Conservation (phyloP, 2,113 vertebrate genomes). For the Narcine bancroftii region DNA sequence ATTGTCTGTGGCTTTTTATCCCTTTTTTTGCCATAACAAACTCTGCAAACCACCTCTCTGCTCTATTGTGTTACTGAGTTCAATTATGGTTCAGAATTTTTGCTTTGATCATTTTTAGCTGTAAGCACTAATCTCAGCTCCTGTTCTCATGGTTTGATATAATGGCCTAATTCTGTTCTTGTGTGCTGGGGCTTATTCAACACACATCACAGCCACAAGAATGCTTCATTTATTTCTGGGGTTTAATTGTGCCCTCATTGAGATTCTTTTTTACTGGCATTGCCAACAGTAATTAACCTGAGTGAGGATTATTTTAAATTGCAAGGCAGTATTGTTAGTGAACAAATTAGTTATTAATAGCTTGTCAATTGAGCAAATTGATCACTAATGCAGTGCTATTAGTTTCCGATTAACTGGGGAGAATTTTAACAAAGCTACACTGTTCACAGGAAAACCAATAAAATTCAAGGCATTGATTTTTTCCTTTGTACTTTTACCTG, state of each 20-base stretch:
- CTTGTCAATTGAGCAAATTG: neutral
- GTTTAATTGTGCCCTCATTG: neutral
- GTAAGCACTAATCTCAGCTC: neutral
- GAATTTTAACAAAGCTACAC: no score
- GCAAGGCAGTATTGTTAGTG: neutral
- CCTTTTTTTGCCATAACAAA: neutral
- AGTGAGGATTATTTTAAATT: neutral
- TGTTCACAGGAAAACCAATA: neutral
- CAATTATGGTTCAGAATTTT: neutral
- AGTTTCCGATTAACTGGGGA: neutral
- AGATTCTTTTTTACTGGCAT: neutral
- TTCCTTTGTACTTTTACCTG: neutral
- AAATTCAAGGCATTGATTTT: neutral
- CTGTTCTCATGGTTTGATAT: neutral
- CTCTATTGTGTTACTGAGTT: conserved; percentile 2
- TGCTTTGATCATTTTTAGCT: neutral
- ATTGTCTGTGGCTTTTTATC: neutral
- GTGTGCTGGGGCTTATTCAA: neutral
- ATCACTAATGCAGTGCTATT: neutral
- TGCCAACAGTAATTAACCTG: neutral
- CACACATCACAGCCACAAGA: neutral
- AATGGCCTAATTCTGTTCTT: neutral
- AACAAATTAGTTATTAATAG: neutral
- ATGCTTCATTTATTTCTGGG: neutral
- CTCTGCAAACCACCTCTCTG: neutral